A percentile compares a stretch with the other conserved stretches of the same genome.
phyloP scores from a whole-genome alignment of 2,888 invertebrate species.

The Spisula solida region DNA sequence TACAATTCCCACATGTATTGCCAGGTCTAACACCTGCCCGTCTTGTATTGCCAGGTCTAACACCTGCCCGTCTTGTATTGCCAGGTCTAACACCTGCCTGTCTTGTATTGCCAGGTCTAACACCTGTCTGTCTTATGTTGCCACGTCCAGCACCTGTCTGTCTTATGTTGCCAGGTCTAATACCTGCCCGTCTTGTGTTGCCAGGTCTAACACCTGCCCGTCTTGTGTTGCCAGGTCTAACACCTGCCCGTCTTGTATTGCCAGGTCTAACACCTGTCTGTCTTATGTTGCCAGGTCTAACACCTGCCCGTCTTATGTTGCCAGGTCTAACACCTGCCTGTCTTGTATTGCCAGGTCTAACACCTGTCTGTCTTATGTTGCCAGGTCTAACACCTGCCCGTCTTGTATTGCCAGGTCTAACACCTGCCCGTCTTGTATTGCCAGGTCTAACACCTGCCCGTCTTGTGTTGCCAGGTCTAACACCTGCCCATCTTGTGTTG shows the following conservation, averaged over 20 bases:
- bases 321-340: not conserved
- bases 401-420: not conserved
- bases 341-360: too few relatives aligned
- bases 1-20: too few relatives aligned
- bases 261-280: not conserved
- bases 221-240: constrained; percentile 87
- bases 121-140: constrained; percentile 3
- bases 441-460: too few relatives aligned
- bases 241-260: too few relatives aligned
- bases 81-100: constrained; percentile 87
- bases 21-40: not conserved
- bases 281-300: constrained; percentile 88
- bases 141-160: too few relatives aligned
- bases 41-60: too few relatives aligned
- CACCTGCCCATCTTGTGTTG: not conserved
- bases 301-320: too few relatives aligned
- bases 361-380: constrained; percentile 28
- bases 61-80: constrained; percentile 28
- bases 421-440: too few relatives aligned
- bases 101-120: too few relatives aligned
- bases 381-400: too few relatives aligned
- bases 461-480: too few relatives aligned
- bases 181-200: too few relatives aligned
- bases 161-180: not conserved
- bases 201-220: not conserved